Conservation (phyloP, 1,140 invertebrate species). For the Wiebesia pumilae region DNA sequence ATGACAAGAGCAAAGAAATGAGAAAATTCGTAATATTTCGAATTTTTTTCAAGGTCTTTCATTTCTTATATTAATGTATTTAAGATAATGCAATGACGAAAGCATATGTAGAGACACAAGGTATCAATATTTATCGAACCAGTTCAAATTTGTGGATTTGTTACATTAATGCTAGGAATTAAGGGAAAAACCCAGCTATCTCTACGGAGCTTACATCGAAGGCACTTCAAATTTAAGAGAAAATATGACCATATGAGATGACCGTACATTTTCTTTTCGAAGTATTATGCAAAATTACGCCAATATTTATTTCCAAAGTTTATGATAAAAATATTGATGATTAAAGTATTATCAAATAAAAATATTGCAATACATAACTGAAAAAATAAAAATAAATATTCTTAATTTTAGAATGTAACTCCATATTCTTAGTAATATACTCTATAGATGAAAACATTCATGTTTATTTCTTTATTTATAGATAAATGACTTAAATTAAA, state of each 20-base stretch:
- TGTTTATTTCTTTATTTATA: no score
- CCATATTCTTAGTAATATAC: no score
- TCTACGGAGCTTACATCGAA: background rate
- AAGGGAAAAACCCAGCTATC: background rate
- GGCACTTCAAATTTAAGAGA: background rate
- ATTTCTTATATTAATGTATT: background rate
- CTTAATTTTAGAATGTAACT: no score
- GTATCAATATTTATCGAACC: conserved; percentile 36
- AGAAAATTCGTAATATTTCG: conserved; percentile 14
- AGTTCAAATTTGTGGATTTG: conserved; percentile 35
- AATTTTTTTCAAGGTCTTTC: conserved; percentile 2
- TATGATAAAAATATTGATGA: no score
- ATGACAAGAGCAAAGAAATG: conserved; percentile 19
- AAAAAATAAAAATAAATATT: background rate
- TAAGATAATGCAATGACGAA: background rate
- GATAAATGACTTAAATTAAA: no score
- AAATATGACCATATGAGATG: background rate
- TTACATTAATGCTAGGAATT: background rate
- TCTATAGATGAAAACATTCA: no score
- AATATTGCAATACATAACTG: background rate
- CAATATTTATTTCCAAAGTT: background rate
- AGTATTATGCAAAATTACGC: background rate
- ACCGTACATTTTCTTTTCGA: background rate
- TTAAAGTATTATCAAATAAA: background rate
- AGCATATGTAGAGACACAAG: background rate